phyloP scores from a whole-genome alignment of 2,113 vertebrate genomes.

The Odocoileus hemionus region DNA sequence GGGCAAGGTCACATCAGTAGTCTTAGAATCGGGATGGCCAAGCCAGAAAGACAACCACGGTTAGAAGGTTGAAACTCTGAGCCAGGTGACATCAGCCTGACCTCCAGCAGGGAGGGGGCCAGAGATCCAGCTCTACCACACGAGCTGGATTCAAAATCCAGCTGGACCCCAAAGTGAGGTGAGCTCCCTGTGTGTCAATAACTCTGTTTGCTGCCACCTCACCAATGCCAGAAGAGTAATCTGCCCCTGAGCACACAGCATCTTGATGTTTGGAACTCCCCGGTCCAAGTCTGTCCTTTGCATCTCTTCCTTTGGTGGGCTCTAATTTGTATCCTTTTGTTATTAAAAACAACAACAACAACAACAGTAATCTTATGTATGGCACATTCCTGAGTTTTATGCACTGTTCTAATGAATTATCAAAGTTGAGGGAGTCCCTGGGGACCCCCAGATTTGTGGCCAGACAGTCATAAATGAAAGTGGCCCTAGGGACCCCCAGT shows the following conservation, averaged over 20 bases:
- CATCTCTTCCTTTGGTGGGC: neutral
- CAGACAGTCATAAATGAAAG: neutral
- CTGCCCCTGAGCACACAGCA: neutral
- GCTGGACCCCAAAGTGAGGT: neutral
- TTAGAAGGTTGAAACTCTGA: neutral
- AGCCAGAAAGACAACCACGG: neutral
- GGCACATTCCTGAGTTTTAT: neutral
- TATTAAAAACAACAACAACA: neutral
- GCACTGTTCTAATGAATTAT: neutral
- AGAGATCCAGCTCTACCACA: neutral
- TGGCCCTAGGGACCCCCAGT: neutral
- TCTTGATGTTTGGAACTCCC: neutral
- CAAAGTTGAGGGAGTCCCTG: neutral
- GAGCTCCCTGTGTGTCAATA: neutral
- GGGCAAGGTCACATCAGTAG: neutral
- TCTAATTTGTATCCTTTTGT: neutral
- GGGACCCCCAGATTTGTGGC: neutral
- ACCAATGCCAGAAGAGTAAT: neutral
- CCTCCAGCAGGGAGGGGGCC: neutral
- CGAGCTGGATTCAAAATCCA: neutral
- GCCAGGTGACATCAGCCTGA: neutral
- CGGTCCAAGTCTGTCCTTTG: neutral
- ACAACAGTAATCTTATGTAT: neutral
- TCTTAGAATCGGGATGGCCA: neutral
- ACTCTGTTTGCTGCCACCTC: neutral